These are phyloP conservation scores for Clarias pachynema DNA, from an alignment of 2,797 vertebrate genomes.

Conservation along the genomic window DNA sequence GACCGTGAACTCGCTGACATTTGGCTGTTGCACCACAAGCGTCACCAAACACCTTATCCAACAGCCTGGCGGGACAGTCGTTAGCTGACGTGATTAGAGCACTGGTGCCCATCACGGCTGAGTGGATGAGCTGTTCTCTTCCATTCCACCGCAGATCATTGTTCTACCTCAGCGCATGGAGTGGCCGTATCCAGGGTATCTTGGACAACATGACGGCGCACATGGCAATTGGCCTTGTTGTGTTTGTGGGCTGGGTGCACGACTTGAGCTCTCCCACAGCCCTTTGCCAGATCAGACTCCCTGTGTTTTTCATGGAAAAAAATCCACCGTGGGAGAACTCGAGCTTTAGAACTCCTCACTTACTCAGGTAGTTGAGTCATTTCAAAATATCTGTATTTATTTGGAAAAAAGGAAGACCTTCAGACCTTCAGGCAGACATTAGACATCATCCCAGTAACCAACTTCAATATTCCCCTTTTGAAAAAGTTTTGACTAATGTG, in stretches of 20 bases:
- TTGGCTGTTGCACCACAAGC: conserved; percentile 31
- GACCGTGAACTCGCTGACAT: conserved; percentile 43
- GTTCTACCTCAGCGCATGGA: conserved; percentile 53
- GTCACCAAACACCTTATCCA: conserved; percentile 40
- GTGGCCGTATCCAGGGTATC: conserved; percentile 60
- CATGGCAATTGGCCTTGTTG: conserved; percentile 57
- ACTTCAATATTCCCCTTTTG: conserved; percentile 57
- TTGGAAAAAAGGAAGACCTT: conserved; percentile 49
- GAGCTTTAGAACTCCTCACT: conserved; percentile 56
- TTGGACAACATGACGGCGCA: conserved; percentile 56
- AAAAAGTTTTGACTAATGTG: conserved; percentile 67
- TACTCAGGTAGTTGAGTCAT: conserved; percentile 68
- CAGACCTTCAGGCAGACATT: conserved; percentile 40
- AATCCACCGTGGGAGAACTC: conserved; percentile 63
- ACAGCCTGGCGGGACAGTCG: conserved; percentile 30
- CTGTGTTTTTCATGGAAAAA: conserved; percentile 59
- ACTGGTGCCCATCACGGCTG: conserved; percentile 51
- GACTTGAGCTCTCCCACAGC: conserved; percentile 56
- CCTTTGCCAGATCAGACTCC: conserved; percentile 42
- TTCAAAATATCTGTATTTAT: conserved; percentile 65
- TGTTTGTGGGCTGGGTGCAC: conserved; percentile 56
- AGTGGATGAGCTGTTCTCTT: conserved; percentile 67
- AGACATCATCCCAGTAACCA: conserved; percentile 54
- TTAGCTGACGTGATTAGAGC: conserved; percentile 54
- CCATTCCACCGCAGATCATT: conserved; percentile 62